Conservation (phyloP, 2,113 vertebrate genomes). For the Capreolus pygargus region DNA sequence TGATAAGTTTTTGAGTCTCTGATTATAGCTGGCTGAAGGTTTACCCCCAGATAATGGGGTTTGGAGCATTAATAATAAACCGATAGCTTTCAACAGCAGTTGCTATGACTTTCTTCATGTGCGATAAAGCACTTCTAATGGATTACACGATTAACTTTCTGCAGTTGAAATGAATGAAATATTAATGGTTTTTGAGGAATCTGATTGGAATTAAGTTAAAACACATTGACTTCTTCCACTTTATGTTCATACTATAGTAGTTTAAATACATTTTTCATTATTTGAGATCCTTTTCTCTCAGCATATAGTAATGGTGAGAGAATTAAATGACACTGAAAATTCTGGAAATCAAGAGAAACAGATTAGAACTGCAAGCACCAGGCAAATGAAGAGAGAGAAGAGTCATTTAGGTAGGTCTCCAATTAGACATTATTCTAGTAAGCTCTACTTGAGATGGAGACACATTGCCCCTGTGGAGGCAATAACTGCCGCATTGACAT, state of each 20-base stretch:
- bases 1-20: conserved; percentile 46
- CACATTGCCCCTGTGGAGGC: neutral
- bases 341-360: conserved; percentile 52
- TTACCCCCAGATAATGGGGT: conserved; percentile 54
- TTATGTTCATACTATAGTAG: neutral
- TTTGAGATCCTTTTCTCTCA: conserved; percentile 30
- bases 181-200: conserved; percentile 14
- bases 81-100: neutral
- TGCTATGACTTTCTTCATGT: conserved; percentile 12
- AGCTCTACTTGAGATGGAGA: neutral
- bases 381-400: neutral
- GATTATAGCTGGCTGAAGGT: conserved; percentile 61
- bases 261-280: neutral
- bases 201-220: conserved; percentile 18
- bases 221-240: neutral
- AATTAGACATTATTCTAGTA: neutral
- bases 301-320: conserved; percentile 52
- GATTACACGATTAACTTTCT: neutral
- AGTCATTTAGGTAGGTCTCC: conserved; percentile 39
- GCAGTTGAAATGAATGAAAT: conserved; percentile 4
- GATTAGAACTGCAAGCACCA: neutral
- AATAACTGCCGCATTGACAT: neutral
- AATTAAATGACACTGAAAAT: conserved; percentile 56
- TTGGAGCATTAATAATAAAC: neutral
- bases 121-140: neutral